A percentile compares a stretch with the other conserved stretches of the same genome.
phyloP scores from a whole-genome alignment of 2,797 vertebrate genomes.

The Sebastiscus tertius region DNA sequence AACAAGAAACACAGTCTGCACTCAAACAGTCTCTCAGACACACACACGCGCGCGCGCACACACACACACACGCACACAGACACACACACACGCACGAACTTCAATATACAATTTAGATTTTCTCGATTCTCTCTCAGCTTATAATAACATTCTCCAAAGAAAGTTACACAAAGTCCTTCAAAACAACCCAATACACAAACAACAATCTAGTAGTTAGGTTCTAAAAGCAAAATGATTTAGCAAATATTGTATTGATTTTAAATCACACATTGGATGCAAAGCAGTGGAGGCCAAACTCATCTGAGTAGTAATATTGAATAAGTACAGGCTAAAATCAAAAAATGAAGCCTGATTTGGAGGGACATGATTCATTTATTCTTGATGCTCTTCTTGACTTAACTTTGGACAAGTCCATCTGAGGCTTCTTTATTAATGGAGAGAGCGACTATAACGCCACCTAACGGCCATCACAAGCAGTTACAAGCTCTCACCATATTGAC shows the following conservation, averaged over 20 bases:
- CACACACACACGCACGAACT: not conserved
- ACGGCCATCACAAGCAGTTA: slow-evolving; percentile 9
- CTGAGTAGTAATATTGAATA: not conserved
- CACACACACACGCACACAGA: not conserved
- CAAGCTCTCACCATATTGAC: not conserved
- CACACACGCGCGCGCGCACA: not conserved
- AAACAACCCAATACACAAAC: not conserved
- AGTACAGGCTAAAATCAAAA: not conserved
- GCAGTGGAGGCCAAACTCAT: not conserved
- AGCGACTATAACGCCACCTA: slow-evolving; percentile 52
- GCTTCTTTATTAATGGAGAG: not conserved
- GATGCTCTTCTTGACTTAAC: not conserved
- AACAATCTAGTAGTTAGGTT: not conserved
- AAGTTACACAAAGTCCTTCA: not conserved
- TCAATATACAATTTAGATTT: not conserved
- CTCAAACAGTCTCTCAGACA: not conserved
- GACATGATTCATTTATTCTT: not conserved
- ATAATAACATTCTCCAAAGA: not conserved
- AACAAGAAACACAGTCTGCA: slow-evolving; percentile 17
- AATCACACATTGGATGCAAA: not conserved
- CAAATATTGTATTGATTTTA: not conserved
- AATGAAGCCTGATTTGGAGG: not conserved
- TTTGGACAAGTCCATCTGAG: not conserved
- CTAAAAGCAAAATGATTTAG: not conserved
- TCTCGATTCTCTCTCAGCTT: not conserved